These are phyloP conservation scores for Argentina silus DNA, from an alignment of 2,797 vertebrate genomes.

Conservation along the genomic window DNA sequence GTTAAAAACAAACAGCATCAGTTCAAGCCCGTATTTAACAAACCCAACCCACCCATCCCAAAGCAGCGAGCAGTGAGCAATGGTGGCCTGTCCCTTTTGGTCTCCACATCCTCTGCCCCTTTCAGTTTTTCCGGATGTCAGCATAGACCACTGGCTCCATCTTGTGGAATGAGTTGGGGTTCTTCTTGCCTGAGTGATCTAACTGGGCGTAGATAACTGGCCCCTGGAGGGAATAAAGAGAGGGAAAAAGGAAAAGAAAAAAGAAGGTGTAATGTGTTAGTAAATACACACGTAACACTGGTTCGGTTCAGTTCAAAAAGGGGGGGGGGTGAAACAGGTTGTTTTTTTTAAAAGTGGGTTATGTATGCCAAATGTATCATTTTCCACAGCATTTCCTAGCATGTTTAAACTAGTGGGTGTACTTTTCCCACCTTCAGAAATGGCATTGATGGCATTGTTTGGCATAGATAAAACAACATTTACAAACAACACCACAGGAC, in stretches of 20 bases:
- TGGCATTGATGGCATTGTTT: background rate
- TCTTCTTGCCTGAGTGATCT: slow-evolving; percentile 91
- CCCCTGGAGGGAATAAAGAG: slow-evolving; percentile 67
- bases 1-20: slow-evolving; percentile 43
- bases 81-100: slow-evolving; percentile 54
- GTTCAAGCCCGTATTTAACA: slow-evolving; percentile 52
- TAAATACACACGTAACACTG: background rate
- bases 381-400: background rate
- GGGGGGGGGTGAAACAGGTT: background rate
- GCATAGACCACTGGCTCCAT: slow-evolving; percentile 95
- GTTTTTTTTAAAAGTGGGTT: background rate
- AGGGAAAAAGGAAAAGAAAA: background rate
- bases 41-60: slow-evolving; percentile 45
- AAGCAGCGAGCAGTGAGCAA: slow-evolving; percentile 65
- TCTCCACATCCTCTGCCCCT: slow-evolving; percentile 57
- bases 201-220: slow-evolving; percentile 95
- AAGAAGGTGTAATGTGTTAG: background rate
- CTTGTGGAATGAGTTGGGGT: slow-evolving; percentile 89
- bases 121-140: slow-evolving; percentile 92
- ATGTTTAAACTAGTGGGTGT: background rate
- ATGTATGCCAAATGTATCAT: background rate
- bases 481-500: background rate
- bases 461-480: background rate
- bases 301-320: background rate
- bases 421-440: background rate